A percentile compares a stretch with the other conserved stretches of the same genome.
Conservation (phyloP, 2,888 invertebrate species). For the Ceraclea dissimilis region DNA sequence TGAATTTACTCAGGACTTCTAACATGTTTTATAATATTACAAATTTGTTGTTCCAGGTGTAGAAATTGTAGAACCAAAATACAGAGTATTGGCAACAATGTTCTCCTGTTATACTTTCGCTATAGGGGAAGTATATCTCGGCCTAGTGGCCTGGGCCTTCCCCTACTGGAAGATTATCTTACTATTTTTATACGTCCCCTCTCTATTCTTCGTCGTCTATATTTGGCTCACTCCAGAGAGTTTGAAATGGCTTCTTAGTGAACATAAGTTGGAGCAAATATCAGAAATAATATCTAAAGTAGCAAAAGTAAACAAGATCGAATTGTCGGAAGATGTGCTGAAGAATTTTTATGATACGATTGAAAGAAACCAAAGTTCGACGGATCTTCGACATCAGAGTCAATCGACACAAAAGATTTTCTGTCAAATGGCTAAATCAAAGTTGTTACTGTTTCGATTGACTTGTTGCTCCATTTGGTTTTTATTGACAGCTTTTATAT, state of each 20-base stretch:
- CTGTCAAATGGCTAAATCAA: slow-evolving; percentile 41
- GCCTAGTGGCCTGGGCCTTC: slow-evolving; percentile 57
- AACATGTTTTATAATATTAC: no score
- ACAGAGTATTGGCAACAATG: slow-evolving; percentile 63
- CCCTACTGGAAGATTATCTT: slow-evolving; percentile 63
- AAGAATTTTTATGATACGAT: slow-evolving; percentile 38
- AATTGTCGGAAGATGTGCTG: slow-evolving; percentile 46
- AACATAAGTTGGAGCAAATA: slow-evolving; percentile 49
- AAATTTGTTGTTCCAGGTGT: slow-evolving; percentile 48
- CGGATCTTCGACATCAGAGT: slow-evolving; percentile 15
- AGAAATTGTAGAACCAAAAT: slow-evolving; percentile 68
- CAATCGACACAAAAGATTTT: slow-evolving; percentile 23
- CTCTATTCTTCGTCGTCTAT: slow-evolving; percentile 58
- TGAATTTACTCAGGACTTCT: no score
- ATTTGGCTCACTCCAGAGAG: slow-evolving; percentile 65
- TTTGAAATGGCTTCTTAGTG: slow-evolving; percentile 65
- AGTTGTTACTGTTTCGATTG: slow-evolving; percentile 48
- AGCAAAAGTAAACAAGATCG: slow-evolving; percentile 55
- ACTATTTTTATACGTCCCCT: slow-evolving; percentile 57
- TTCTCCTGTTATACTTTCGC: slow-evolving; percentile 65
- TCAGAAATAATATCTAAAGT: slow-evolving; percentile 52
- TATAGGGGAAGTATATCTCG: slow-evolving; percentile 59
- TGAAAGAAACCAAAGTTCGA: slow-evolving; percentile 31
- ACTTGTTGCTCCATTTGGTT: slow-evolving; percentile 66
- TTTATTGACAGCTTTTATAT: slow-evolving; percentile 67